Percentiles rank a stretch among this genome's conserved stretches.
phyloP scores from a whole-genome alignment of 2,797 vertebrate genomes.

The Poliocrania exsul region DNA sequence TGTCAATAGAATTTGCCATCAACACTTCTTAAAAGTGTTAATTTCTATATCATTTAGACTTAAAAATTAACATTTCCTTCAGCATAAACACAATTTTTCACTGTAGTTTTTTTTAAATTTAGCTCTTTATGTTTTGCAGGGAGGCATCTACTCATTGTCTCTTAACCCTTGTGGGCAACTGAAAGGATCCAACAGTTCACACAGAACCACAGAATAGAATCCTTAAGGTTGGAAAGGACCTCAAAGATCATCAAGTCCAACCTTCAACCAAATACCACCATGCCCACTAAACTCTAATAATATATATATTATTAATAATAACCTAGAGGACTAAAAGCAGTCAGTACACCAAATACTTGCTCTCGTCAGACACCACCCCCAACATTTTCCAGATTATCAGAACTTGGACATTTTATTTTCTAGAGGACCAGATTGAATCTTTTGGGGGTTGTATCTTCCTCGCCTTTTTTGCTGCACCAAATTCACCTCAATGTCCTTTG shows the following conservation, averaged over 20 bases:
- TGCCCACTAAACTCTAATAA: no score
- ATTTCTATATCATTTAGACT: not conserved
- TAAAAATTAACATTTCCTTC: not conserved
- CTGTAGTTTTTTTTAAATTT: not conserved
- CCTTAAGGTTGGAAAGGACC: not conserved
- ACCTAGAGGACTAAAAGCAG: not conserved
- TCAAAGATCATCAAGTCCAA: not conserved
- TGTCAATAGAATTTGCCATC: not conserved
- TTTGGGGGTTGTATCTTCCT: not conserved
- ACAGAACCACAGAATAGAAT: not conserved
- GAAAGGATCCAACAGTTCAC: not conserved
- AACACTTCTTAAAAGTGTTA: not conserved
- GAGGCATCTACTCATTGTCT: not conserved
- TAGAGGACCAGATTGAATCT: not conserved
- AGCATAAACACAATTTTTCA: not conserved
- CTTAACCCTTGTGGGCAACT: not conserved
- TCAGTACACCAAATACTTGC: not conserved
- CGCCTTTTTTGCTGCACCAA: not conserved
- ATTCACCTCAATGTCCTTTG: rapidly evolving
- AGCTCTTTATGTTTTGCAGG: not conserved
- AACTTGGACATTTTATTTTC: not conserved
- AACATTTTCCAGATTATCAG: not conserved
- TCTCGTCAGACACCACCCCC: not conserved
- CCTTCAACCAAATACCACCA: not conserved
- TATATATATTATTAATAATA: not conserved